Conservation (phyloP, 1,140 invertebrate species). For the Drosophila arizonae region DNA sequence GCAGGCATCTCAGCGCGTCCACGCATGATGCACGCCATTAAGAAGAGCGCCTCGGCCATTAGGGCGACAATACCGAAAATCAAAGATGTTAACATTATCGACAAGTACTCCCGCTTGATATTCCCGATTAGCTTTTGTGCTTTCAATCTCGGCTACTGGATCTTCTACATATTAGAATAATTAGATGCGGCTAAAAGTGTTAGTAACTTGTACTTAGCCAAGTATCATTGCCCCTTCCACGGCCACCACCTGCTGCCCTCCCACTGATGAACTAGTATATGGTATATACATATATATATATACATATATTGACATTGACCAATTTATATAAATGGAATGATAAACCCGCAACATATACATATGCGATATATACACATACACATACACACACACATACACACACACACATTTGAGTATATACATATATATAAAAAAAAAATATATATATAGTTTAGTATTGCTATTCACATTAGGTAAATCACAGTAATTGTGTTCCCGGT, state of each 20-base stretch:
- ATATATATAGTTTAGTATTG: constrained; percentile 40
- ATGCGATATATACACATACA: constrained; percentile 14
- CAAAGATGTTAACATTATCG: constrained; percentile 98
- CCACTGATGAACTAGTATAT: constrained; percentile 32
- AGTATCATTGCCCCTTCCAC: constrained; percentile 19
- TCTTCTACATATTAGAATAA: constrained; percentile 93
- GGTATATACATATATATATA: neutral
- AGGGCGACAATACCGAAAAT: constrained; percentile 94
- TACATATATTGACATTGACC: constrained; percentile 45
- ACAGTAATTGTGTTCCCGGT: constrained; percentile 38
- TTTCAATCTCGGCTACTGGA: constrained; percentile 97
- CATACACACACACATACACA: constrained; percentile 6
- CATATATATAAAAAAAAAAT: neutral
- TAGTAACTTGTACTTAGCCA: constrained; percentile 2
- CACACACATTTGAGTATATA: constrained; percentile 25
- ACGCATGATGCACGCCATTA: constrained; percentile 90
- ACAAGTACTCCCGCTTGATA: constrained; percentile 96
- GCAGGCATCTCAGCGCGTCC: constrained; percentile 84
- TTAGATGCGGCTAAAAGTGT: constrained; percentile 16
- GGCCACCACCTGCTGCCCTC: constrained; percentile 34
- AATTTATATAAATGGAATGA: constrained; percentile 50
- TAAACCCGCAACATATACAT: constrained; percentile 32
- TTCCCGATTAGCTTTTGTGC: constrained; percentile 97
- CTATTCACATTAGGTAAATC: constrained; percentile 39
- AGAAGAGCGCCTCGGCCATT: constrained; percentile 90